These are phyloP conservation scores for Dromococcyx pavoninus DNA, from an alignment of 2,797 vertebrate genomes.

Conservation along the genomic window DNA sequence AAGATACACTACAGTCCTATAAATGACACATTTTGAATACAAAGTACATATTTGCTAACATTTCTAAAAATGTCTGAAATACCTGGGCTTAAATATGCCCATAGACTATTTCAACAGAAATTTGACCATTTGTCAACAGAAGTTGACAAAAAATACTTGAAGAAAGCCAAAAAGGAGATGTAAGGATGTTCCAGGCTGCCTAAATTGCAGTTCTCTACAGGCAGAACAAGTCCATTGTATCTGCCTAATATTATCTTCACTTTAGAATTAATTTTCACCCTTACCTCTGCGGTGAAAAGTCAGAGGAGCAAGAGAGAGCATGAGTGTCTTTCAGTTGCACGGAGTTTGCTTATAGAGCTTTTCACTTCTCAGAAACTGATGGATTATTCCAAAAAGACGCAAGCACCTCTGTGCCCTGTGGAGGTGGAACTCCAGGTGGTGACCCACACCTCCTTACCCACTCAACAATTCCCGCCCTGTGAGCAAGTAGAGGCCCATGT, in stretches of 20 bases:
- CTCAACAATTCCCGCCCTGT: neutral
- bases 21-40: neutral
- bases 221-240: neutral
- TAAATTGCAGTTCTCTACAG: neutral
- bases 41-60: fast-evolving
- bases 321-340: neutral
- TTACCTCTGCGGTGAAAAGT: neutral
- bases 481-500: neutral
- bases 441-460: neutral
- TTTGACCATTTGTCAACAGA: neutral
- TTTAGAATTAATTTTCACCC: neutral
- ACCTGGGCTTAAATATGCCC: neutral
- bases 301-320: neutral
- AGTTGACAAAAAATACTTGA: neutral
- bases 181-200: neutral
- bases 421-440: neutral
- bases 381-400: neutral
- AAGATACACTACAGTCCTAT: neutral
- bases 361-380: neutral
- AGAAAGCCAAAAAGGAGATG: neutral
- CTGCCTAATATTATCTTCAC: neutral
- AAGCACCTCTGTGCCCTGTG: neutral
- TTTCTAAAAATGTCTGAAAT: neutral
- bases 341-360: neutral
- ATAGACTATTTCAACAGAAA: neutral